Evolutionary conservation across 2,113 vertebrate genomes (phyloP).

Genomic region (Sitta europaea): DNA sequence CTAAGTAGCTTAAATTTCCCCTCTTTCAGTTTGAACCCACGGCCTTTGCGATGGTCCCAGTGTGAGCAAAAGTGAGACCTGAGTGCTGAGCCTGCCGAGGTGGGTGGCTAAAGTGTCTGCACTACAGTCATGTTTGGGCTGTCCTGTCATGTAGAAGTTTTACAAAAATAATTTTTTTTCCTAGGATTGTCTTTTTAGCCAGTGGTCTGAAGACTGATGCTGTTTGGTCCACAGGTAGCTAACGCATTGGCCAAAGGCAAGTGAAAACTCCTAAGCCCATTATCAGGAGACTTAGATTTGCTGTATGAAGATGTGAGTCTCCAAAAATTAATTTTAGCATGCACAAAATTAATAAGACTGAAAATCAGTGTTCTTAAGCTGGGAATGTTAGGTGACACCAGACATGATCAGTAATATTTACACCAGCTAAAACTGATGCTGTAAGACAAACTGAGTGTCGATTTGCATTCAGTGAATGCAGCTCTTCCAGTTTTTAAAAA

Average conservation of each 20-base stretch:
- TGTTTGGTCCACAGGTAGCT: not conserved
- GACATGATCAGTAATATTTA: not conserved
- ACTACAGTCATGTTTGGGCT: rapidly evolving
- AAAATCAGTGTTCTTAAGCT: not conserved
- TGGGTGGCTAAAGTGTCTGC: no score
- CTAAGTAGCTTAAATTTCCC: not conserved
- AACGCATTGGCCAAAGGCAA: not conserved
- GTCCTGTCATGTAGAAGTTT: not conserved
- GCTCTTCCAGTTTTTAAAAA: not conserved
- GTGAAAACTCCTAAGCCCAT: rapidly evolving
- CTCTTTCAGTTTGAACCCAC: not conserved
- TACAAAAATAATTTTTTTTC: not conserved
- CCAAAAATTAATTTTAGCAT: not conserved
- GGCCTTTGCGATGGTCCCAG: rapidly evolving
- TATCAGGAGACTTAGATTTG: not conserved
- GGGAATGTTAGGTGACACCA: not conserved
- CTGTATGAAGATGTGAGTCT: not conserved
- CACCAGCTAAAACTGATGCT: not conserved
- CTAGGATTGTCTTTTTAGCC: not conserved
- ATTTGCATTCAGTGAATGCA: not conserved
- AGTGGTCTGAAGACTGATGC: not conserved
- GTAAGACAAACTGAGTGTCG: not conserved
- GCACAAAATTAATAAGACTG: not conserved
- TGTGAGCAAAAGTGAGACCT: not conserved
- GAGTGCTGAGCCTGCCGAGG: not conserved